Evolutionary conservation across 1,140 invertebrate species (phyloP).

Genomic region (Druon quercuslanigerum): DNA sequence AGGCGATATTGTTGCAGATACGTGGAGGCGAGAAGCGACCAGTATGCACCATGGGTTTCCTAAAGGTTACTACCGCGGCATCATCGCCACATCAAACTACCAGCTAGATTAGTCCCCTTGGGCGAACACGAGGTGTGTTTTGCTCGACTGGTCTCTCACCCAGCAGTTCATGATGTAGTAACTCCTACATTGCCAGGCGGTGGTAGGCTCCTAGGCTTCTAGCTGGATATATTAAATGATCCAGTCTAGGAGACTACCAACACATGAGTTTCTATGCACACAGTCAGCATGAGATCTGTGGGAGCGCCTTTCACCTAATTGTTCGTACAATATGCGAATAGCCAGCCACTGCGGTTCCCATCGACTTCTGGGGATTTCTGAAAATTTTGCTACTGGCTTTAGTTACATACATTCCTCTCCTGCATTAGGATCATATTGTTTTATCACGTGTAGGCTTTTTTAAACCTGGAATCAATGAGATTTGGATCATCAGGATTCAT

Average conservation of each 20-base stretch:
- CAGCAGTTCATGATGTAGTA: constrained; percentile 58
- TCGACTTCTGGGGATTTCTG: constrained; percentile 64
- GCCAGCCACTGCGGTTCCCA: constrained; percentile 70
- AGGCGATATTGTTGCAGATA: constrained; percentile 45
- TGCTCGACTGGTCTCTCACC: constrained; percentile 41
- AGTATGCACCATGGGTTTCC: constrained; percentile 42
- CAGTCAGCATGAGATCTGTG: constrained; percentile 54
- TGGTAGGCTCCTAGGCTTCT: constrained; percentile 51
- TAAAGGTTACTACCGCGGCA: constrained; percentile 69
- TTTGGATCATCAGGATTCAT: too few species aligned
- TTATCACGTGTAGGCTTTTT: background rate
- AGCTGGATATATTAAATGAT: constrained; percentile 69
- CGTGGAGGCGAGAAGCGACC: constrained; percentile 48
- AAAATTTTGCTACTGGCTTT: constrained; percentile 39
- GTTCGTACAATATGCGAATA: constrained; percentile 75
- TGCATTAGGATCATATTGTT: background rate
- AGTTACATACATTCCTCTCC: background rate
- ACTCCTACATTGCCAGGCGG: constrained; percentile 55
- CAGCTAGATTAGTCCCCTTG: constrained; percentile 64
- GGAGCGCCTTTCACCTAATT: constrained; percentile 76
- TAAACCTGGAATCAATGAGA: too few species aligned
- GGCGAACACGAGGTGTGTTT: constrained; percentile 66
- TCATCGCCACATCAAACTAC: constrained; percentile 65
- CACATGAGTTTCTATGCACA: constrained; percentile 38
- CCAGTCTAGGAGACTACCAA: constrained; percentile 51